These are phyloP conservation scores for Nyctalus aviator DNA, from an alignment of 2,797 vertebrate genomes.

Conservation along the genomic window DNA sequence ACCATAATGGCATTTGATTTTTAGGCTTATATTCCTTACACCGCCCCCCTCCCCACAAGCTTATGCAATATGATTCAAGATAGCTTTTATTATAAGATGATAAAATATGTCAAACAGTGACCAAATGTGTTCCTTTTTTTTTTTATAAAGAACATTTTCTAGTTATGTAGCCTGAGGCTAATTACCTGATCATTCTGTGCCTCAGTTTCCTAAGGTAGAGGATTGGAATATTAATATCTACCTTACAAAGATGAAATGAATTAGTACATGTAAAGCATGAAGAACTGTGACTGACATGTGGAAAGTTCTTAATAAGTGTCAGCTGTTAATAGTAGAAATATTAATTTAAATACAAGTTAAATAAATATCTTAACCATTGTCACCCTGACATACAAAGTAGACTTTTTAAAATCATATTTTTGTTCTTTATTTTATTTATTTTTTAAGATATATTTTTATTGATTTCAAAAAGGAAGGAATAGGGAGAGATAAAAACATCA, in stretches of 20 bases:
- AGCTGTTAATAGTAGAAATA: not conserved
- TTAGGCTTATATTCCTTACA: not conserved
- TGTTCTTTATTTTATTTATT: not conserved
- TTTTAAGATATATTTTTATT: too few relatives aligned
- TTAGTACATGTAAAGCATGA: not conserved
- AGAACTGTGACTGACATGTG: not conserved
- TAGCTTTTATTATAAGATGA: constrained; percentile 40
- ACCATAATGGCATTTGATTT: constrained; percentile 46
- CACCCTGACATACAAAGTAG: constrained; percentile 11
- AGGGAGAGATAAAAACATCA: too few relatives aligned
- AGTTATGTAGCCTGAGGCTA: not conserved
- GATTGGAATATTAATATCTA: not conserved
- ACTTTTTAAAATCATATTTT: not conserved
- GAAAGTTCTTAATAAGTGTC: not conserved
- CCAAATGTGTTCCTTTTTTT: not conserved
- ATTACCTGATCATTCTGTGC: not conserved
- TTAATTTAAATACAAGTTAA: constrained; percentile 54
- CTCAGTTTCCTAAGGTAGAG: not conserved
- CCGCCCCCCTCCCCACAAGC: not conserved
- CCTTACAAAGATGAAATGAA: not conserved
- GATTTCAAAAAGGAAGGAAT: too few relatives aligned
- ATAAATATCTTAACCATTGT: constrained; percentile 34
- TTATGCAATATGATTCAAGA: constrained; percentile 59
- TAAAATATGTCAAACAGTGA: constrained; percentile 37
- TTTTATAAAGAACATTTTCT: not conserved